Evolutionary conservation across 2,888 invertebrate species (phyloP).

Genomic region (Pogonocherus hispidulus): DNA sequence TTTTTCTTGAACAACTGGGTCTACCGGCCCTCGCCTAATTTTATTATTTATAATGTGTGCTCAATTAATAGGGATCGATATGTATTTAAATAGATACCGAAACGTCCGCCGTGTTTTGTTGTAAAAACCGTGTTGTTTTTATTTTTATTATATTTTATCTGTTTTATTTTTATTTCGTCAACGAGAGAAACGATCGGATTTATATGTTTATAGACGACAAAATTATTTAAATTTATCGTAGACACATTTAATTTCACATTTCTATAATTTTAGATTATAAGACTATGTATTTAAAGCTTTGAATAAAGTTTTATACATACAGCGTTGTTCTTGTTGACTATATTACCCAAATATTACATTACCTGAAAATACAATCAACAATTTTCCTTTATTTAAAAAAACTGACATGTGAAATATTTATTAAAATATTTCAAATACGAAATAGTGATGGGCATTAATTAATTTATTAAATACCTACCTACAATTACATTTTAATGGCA

Average conservation of each 20-base stretch:
- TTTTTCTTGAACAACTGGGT: slow-evolving; percentile 61
- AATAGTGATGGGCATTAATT: no score
- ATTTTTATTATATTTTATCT: slow-evolving; percentile 48
- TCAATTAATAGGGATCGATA: slow-evolving; percentile 52
- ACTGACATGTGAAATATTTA: no score
- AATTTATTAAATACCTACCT: no score
- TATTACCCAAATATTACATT: not conserved
- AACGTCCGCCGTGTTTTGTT: slow-evolving; percentile 54
- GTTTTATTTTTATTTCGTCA: slow-evolving; percentile 49
- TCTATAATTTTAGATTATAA: slow-evolving; percentile 57
- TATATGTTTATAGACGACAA: slow-evolving; percentile 30
- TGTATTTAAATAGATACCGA: slow-evolving; percentile 38
- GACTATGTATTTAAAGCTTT: slow-evolving; percentile 64
- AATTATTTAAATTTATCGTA: slow-evolving; percentile 43
- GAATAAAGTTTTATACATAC: slow-evolving; percentile 67
- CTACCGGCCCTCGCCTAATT: slow-evolving; percentile 60
- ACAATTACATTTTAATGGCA: no score
- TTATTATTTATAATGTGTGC: slow-evolving; percentile 56
- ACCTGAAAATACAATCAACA: not conserved
- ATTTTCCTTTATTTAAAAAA: no score
- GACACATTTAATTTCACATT: slow-evolving; percentile 36
- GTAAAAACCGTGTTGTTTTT: slow-evolving; percentile 58
- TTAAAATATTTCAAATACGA: no score
- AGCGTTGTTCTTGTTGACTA: not conserved
- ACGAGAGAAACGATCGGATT: slow-evolving; percentile 32